These are phyloP conservation scores for Dendrolimus kikuchii DNA, from an alignment of 1,140 invertebrate species.

Conservation along the genomic window DNA sequence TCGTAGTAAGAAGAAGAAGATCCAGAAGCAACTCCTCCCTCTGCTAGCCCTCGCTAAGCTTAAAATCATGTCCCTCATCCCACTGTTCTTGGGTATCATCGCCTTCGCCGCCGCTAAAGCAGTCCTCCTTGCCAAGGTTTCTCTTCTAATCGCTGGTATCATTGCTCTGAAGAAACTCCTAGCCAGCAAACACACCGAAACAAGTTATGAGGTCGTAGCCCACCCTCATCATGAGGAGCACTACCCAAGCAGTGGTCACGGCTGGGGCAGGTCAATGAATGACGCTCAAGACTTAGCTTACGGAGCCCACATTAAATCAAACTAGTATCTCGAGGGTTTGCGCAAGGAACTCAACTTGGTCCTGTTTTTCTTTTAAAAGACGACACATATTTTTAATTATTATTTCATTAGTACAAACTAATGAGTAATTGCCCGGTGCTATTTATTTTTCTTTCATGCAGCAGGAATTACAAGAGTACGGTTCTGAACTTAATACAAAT, in stretches of 20 bases:
- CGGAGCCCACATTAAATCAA: constrained; percentile 70
- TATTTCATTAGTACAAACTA: no score
- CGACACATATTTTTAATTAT: no score
- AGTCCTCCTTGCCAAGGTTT: constrained; percentile 84
- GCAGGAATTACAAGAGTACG: no score
- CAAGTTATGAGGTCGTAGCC: constrained; percentile 82
- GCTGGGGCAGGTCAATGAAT: constrained; percentile 74
- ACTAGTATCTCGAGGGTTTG: constrained; percentile 30
- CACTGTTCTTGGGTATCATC: constrained; percentile 82
- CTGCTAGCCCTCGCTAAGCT: constrained; percentile 83
- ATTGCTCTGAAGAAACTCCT: constrained; percentile 86
- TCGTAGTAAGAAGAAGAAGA: constrained; percentile 81
- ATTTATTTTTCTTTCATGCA: constrained; percentile 1
- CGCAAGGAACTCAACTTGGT: constrained; percentile 28
- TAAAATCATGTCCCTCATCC: constrained; percentile 84
- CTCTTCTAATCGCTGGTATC: constrained; percentile 81
- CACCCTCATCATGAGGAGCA: constrained; percentile 78
- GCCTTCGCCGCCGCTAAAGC: constrained; percentile 89
- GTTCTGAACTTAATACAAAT: no score
- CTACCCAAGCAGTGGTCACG: constrained; percentile 67
- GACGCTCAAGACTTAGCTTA: constrained; percentile 78
- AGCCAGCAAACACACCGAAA: constrained; percentile 78
- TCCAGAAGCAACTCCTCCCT: constrained; percentile 80
- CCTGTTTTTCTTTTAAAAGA: constrained; percentile 5
- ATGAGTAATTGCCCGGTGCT: neutral